Evolutionary conservation across 2,113 vertebrate genomes (phyloP), one percentile per base, ranked within the genome.

Genomic region (Nyctibius bracteatus): DNA sequence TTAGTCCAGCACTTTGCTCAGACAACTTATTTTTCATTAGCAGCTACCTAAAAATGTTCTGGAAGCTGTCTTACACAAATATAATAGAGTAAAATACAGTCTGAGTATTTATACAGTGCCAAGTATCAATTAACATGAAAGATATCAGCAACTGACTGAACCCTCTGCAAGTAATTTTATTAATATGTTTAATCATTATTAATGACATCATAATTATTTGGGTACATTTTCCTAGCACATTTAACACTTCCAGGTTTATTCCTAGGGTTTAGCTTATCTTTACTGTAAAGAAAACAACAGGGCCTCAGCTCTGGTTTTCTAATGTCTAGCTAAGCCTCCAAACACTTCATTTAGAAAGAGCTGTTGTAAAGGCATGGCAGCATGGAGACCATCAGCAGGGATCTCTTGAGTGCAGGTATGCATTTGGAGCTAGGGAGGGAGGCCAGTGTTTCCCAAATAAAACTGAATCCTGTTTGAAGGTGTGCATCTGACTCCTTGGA

Each of bases 61-160:
- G 68, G 77, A 92, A 81, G 41, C 52, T 92, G 80, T 43, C 28
- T 52, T 61, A 37, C 44, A 47, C 2, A 4, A 47, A 66, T 41
- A 63, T 25, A 86, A 84, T 58, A 27, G 72, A 87, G 39, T 33
- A 86, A 89, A 90, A 66, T 8, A 28, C 25, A 67, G 66, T 66
- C 54, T 77, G 61, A 80, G 66, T 70, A 52, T 90, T 87, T 94
- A 54, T 70, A 33, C n/a, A 33, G 24, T 91, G 88, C 92, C 86
- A 92, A 92, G 57, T 65, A 88, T 88, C 88, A 96, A 94, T 97
- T 96, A 93, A 74, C 57, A 61, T 71, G 65, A 67, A 80, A 79
- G 86, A 95, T 74, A 94, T 59, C 57, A 92, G 90, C 65, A 90
- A 92, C 37, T 86, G 92, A 73, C 94, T 78, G 72, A 90, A 55